Percentiles rank a stretch among this genome's conserved stretches.
Conservation (phyloP, 2,888 invertebrate species). For the Leuctra nigra region DNA sequence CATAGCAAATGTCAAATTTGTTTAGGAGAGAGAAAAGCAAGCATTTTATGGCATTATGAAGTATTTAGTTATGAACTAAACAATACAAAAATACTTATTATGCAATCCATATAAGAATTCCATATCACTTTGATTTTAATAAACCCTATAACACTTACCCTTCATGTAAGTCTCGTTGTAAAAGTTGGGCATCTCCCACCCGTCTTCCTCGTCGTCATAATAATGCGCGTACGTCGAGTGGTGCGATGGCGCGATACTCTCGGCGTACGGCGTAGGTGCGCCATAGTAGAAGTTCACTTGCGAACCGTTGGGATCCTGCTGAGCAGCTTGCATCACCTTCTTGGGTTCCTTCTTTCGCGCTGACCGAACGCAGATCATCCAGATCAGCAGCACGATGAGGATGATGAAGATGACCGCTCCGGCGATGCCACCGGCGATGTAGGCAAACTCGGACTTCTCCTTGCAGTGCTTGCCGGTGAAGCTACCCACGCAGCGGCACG, state of each 20-base stretch:
- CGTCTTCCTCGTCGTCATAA: slow-evolving; percentile 92
- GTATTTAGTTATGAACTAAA: no score
- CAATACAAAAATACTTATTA: no score
- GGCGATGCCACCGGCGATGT: slow-evolving; percentile 90
- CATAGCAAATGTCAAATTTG: no score
- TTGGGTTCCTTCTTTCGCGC: slow-evolving; percentile 84
- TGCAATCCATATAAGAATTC: no score
- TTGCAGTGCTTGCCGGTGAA: slow-evolving; percentile 85
- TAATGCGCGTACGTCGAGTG: slow-evolving; percentile 94
- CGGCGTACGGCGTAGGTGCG: slow-evolving; percentile 89
- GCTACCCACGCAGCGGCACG: slow-evolving; percentile 85
- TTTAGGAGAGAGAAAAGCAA: no score
- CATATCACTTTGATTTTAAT: no score
- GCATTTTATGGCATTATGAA: no score
- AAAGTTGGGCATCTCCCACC: slow-evolving; percentile 97
- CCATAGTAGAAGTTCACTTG: slow-evolving; percentile 91
- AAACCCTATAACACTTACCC: no score
- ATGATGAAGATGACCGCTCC: slow-evolving; percentile 91
- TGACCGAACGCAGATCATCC: slow-evolving; percentile 96
- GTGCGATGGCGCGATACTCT: slow-evolving; percentile 91
- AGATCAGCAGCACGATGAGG: slow-evolving; percentile 84
- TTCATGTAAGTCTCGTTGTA: slow-evolving; percentile 96
- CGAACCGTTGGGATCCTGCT: slow-evolving; percentile 6
- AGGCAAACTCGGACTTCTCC: slow-evolving; percentile 91
- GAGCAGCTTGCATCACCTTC: slow-evolving; percentile 44